phyloP scores from a whole-genome alignment of 2,797 vertebrate genomes.

The Galagoides demidoff region DNA sequence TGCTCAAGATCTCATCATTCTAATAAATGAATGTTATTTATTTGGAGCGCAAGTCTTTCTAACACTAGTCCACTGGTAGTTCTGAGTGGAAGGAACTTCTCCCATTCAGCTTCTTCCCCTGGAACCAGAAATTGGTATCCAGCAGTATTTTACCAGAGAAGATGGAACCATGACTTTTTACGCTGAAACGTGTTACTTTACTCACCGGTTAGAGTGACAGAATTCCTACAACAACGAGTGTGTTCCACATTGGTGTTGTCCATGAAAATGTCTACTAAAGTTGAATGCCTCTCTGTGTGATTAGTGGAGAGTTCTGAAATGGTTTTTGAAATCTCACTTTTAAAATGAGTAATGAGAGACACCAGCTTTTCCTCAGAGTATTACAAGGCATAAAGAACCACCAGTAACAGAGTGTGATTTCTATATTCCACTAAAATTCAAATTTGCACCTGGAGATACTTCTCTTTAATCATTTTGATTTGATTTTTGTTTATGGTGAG shows the following conservation, averaged over 20 bases:
- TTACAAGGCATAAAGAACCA: background rate
- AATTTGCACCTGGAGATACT: background rate
- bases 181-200: constrained; percentile 3
- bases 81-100: background rate
- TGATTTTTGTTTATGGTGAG: background rate
- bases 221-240: background rate
- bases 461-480: background rate
- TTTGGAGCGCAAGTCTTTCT: background rate
- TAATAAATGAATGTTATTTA: background rate
- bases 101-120: background rate
- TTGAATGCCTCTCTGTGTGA: background rate
- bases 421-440: background rate
- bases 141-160: constrained; percentile 18
- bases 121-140: background rate
- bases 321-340: background rate
- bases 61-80: background rate
- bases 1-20: background rate
- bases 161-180: background rate
- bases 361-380: background rate
- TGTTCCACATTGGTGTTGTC: background rate
- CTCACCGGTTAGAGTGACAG: background rate
- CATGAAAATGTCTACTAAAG: background rate
- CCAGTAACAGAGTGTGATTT: constrained; percentile 3
- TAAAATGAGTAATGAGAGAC: background rate
- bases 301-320: background rate